These are phyloP conservation scores for Smutsia temminckii DNA, from an alignment of 2,797 vertebrate genomes.

Conservation along the genomic window DNA sequence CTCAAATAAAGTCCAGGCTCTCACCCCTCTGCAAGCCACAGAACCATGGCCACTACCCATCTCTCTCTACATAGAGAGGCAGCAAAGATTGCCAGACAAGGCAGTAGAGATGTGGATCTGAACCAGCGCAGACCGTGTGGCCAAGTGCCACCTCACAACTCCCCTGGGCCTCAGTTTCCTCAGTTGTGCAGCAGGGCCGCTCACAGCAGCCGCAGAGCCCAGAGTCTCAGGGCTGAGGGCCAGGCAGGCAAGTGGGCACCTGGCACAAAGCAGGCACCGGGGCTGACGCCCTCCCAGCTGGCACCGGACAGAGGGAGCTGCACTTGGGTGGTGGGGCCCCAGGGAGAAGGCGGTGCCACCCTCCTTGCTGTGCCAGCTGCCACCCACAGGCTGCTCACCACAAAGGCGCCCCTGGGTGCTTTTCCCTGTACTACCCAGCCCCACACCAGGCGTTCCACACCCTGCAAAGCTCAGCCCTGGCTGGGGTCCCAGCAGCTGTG, in stretches of 20 bases:
- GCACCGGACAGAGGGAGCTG: constrained; percentile 35
- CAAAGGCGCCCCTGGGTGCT: constrained; percentile 62
- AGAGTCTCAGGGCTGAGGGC: rapidly evolving
- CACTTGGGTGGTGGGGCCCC: constrained; percentile 73
- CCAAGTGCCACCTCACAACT: rapidly evolving
- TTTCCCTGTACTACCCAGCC: constrained; percentile 10
- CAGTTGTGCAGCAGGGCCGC: rapidly evolving
- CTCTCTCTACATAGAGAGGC: rapidly evolving
- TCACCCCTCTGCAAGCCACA: rapidly evolving
- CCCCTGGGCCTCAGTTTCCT: background rate
- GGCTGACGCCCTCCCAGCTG: background rate
- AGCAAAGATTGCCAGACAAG: rapidly evolving
- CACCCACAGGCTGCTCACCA: constrained; percentile 75
- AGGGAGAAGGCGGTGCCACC: constrained; percentile 50
- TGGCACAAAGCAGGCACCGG: background rate
- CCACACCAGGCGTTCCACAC: background rate
- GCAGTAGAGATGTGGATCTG: background rate
- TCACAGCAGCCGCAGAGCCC: background rate
- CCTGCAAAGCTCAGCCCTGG: background rate
- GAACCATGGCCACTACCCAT: rapidly evolving
- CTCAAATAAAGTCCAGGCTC: background rate
- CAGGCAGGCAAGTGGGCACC: background rate
- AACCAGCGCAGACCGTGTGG: rapidly evolving
- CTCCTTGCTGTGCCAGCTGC: constrained; percentile 54
- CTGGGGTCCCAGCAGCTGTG: constrained; percentile 34